Conservation (phyloP, 2,888 invertebrate species). For the Drosophila aldrichi region DNA sequence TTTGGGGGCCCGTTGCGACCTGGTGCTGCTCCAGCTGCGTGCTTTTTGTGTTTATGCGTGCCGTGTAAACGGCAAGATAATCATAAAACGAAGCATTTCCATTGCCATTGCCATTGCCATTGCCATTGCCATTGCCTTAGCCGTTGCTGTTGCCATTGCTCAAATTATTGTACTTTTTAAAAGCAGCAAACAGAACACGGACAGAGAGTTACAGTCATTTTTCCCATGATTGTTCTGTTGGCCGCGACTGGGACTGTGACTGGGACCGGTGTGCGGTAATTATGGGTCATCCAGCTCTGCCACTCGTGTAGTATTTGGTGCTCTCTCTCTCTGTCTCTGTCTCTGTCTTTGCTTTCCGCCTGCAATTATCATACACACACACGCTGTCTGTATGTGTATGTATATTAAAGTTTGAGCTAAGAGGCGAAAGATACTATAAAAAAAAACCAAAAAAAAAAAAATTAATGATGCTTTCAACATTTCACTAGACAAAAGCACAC, state of each 20-base stretch:
- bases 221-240: constrained; percentile 80
- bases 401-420: constrained; percentile 59
- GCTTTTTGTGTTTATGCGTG: constrained; percentile 52
- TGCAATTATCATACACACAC: constrained; percentile 68
- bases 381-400: constrained; percentile 15
- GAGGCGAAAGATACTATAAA: constrained; percentile 61
- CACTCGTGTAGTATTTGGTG: constrained; percentile 13
- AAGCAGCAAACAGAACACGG: constrained; percentile 29
- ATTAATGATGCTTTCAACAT: constrained; percentile 78
- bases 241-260: constrained; percentile 48
- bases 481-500: constrained; percentile 70
- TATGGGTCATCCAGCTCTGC: constrained; percentile 74
- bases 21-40: constrained; percentile 33
- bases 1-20: constrained; percentile 28
- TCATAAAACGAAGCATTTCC: constrained; percentile 74
- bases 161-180: constrained; percentile 70
- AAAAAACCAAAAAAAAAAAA: constrained; percentile 33
- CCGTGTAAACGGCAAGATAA: constrained; percentile 72
- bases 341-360: constrained; percentile 54
- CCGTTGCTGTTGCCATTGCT: constrained; percentile 68
- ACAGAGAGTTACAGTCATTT: constrained; percentile 50
- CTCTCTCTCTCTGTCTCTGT: constrained; percentile 20
- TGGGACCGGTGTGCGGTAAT: constrained; percentile 67
- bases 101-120: constrained; percentile 47
- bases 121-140: constrained; percentile 63